These are phyloP conservation scores for Trachops cirrhosus DNA, from an alignment of 2,797 vertebrate species.

Conservation along the genomic window DNA sequence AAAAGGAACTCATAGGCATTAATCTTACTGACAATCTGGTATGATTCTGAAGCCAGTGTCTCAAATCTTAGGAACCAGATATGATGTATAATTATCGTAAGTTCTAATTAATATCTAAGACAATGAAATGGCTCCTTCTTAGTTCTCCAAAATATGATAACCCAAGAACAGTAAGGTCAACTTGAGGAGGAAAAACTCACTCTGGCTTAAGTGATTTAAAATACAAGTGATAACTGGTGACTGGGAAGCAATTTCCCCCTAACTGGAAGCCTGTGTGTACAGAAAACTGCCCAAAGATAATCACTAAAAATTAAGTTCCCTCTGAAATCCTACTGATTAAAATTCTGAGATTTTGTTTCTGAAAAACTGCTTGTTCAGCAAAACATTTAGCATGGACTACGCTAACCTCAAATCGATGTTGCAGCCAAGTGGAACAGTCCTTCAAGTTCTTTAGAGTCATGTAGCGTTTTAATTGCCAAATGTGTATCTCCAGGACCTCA, in stretches of 20 bases:
- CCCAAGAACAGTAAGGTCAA: background rate
- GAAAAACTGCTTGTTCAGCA: conserved; percentile 32
- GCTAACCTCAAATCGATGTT: background rate
- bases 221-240: background rate
- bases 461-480: conserved; percentile 22
- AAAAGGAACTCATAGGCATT: background rate
- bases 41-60: conserved; percentile 17
- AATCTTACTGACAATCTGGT: background rate
- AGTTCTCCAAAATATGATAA: conserved; percentile 21
- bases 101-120: conserved; percentile 1
- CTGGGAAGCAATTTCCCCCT: background rate
- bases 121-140: conserved; percentile 23
- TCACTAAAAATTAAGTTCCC: conserved; percentile 24
- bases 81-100: background rate
- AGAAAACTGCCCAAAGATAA: conserved; percentile 33
- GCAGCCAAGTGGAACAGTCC: background rate
- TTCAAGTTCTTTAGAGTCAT: conserved; percentile 7
- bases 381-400: conserved; percentile 13
- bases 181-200: background rate
- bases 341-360: conserved; percentile 47
- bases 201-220: conserved; percentile 13
- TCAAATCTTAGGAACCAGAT: background rate
- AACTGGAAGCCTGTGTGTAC: background rate
- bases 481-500: background rate
- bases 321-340: conserved; percentile 31